Evolutionary conservation across 2,797 vertebrate genomes (phyloP).

Genomic region (Pseudotriccus pelzelni): DNA sequence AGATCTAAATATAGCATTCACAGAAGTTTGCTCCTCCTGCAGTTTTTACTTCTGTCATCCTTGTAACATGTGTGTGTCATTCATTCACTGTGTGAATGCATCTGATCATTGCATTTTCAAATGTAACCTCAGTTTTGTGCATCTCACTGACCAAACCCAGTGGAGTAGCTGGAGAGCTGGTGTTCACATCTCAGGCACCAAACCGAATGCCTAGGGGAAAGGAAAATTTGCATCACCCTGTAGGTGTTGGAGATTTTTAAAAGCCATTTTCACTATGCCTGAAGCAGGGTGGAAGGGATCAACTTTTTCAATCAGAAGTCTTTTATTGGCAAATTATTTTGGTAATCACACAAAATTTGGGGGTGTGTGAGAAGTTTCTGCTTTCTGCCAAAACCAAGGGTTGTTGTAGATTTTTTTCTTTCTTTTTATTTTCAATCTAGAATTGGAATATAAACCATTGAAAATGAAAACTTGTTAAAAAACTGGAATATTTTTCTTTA

Average conservation of each 20-base stretch:
- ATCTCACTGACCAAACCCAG: rapidly evolving
- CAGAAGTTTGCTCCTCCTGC: neutral
- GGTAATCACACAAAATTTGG: neutral
- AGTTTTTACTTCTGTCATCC: neutral
- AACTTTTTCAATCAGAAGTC: neutral
- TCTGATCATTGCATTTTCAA: neutral
- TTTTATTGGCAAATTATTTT: neutral
- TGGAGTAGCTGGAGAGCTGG: neutral
- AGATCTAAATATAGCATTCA: neutral
- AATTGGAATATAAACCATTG: neutral
- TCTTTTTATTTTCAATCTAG: neutral
- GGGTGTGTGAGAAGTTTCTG: neutral
- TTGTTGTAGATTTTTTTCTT: neutral
- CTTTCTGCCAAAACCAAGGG: neutral
- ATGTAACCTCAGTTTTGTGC: neutral
- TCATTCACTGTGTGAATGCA: neutral
- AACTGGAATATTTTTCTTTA: neutral
- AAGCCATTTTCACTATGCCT: neutral
- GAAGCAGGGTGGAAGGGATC: neutral
- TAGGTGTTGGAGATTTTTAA: neutral
- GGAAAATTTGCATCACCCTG: neutral
- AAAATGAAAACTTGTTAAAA: neutral
- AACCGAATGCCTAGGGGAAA: neutral
- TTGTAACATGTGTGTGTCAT: neutral
- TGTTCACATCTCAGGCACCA: rapidly evolving